A percentile compares a stretch with the other conserved stretches of the same genome.
Evolutionary conservation across 2,888 invertebrate species (phyloP).

Genomic region (Coelinius sp.): DNA sequence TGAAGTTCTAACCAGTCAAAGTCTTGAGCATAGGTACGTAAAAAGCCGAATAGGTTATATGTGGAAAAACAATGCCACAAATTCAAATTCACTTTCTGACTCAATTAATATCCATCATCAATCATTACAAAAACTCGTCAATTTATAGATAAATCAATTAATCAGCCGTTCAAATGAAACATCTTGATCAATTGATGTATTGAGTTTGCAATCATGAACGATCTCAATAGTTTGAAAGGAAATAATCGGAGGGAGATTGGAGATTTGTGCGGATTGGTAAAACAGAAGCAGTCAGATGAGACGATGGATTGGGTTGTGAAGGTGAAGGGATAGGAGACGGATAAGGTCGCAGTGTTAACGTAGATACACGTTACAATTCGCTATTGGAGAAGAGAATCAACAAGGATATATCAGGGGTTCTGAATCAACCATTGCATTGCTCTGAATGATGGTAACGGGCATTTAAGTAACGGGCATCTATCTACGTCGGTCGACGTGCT

Average conservation of each 20-base stretch:
- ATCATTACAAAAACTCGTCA: no score
- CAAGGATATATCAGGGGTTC: neutral
- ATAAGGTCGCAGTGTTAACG: constrained; percentile 13
- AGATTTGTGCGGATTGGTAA: constrained; percentile 9
- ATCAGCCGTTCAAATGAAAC: neutral
- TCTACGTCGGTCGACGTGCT: neutral
- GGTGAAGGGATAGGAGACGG: neutral
- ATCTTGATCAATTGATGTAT: neutral
- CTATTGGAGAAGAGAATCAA: constrained; percentile 15
- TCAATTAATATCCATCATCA: no score
- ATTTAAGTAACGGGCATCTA: constrained; percentile 6
- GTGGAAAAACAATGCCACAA: no score
- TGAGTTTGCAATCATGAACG: neutral
- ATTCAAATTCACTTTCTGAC: no score
- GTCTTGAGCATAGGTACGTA: no score
- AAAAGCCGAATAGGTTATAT: no score
- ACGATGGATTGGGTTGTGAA: neutral
- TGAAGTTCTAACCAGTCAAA: no score
- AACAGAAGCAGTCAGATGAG: neutral
- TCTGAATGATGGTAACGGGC: constrained; percentile 27
- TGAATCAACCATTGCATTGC: neutral
- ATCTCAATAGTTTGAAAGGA: neutral
- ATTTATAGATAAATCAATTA: no score
- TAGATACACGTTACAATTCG: constrained; percentile 18
- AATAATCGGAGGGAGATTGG: constrained; percentile 11